Evolutionary conservation across 2,888 invertebrate species (phyloP).

Genomic region (Pandemis heparana): DNA sequence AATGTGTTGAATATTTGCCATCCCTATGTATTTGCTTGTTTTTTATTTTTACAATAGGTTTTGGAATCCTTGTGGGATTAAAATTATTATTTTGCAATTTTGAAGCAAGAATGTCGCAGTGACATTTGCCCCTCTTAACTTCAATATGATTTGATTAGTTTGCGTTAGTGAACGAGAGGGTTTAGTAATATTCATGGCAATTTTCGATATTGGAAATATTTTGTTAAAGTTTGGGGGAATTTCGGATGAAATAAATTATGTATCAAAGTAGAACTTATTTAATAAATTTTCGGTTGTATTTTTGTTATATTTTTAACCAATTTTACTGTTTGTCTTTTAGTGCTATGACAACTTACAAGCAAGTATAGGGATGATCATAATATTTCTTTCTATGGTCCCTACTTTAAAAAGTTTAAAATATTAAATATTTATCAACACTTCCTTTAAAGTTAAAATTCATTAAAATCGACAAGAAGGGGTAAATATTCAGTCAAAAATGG

Average conservation of each 20-base stretch:
- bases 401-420: conserved; percentile 69
- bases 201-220: background rate
- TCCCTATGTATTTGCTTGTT: conserved; percentile 62
- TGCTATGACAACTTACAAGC: conserved; percentile 19
- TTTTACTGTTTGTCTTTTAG: background rate
- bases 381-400: conserved; percentile 78
- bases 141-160: too few species aligned
- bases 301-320: background rate
- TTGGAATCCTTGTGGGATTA: too few species aligned
- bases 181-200: background rate
- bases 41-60: background rate
- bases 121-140: too few species aligned
- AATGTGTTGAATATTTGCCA: conserved; percentile 64
- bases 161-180: background rate
- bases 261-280: too few species aligned
- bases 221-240: background rate
- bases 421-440: conserved; percentile 61
- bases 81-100: too few species aligned
- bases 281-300: background rate
- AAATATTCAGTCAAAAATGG: conserved; percentile 63
- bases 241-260: background rate
- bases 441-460: conserved; percentile 52
- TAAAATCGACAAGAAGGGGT: conserved; percentile 55
- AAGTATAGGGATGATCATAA: conserved; percentile 52
- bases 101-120: too few species aligned